Evolutionary conservation across 2,888 invertebrate genomes (phyloP).

Genomic region (Rhingia rostrata): DNA sequence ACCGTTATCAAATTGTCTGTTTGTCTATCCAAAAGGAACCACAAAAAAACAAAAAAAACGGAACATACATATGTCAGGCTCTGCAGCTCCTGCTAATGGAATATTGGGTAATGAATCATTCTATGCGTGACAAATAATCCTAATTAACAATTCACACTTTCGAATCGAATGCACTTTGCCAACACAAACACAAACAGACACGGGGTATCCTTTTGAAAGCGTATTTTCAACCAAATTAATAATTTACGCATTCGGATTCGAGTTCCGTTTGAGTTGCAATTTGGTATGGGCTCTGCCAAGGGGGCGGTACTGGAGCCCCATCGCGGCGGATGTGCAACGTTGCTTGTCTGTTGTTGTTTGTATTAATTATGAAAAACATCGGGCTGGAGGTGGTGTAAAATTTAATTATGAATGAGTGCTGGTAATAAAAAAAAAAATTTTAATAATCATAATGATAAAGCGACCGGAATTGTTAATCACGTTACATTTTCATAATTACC

Average conservation of each 20-base stretch:
- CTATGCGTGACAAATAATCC: slow-evolving; percentile 64
- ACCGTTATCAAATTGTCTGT: neutral
- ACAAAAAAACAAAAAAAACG: too few relatives aligned
- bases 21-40: neutral
- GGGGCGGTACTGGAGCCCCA: too few relatives aligned
- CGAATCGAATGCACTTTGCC: slow-evolving; percentile 52
- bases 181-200: neutral
- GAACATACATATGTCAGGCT: slow-evolving; percentile 43
- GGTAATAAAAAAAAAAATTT: slow-evolving; percentile 31
- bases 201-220: slow-evolving; percentile 27
- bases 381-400: slow-evolving; percentile 1
- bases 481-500: slow-evolving; percentile 70
- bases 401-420: slow-evolving; percentile 54
- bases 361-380: slow-evolving; percentile 53
- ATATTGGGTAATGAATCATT: slow-evolving; percentile 61
- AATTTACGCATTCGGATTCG: slow-evolving; percentile 42
- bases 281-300: too few relatives aligned
- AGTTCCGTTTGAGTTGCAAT: slow-evolving; percentile 26
- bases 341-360: slow-evolving; percentile 1
- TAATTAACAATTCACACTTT: slow-evolving; percentile 67
- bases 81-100: slow-evolving; percentile 49
- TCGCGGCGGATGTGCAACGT: slow-evolving; percentile 49
- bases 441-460: slow-evolving; percentile 9
- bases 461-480: slow-evolving; percentile 62
- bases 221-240: slow-evolving; percentile 57